Percentiles rank a stretch among this genome's conserved stretches.
phyloP scores from a whole-genome alignment of 1,140 invertebrate species.

The Pseudomyrmex concolor region DNA sequence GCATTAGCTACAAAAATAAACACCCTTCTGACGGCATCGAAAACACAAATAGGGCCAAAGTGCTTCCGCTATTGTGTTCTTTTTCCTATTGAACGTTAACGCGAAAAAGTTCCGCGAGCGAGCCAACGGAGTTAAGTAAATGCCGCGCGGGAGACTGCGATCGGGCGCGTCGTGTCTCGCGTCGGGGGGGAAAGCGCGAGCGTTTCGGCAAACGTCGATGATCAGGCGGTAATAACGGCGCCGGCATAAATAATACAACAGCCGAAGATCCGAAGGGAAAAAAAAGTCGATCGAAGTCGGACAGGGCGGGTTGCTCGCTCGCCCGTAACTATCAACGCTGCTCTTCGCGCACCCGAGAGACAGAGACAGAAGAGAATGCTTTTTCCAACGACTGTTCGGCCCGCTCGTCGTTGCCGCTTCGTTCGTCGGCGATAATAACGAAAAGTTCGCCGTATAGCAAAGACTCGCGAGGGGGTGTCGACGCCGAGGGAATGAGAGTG shows the following conservation, averaged over 20 bases:
- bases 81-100: constrained; percentile 31
- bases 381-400: constrained; percentile 61
- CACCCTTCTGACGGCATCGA: background rate
- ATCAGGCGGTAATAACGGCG: constrained; percentile 63
- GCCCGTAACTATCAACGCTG: constrained; percentile 48
- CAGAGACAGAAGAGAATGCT: constrained; percentile 32
- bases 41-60: constrained; percentile 37
- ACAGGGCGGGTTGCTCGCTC: constrained; percentile 14
- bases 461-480: constrained; percentile 43
- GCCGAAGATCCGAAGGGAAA: constrained; percentile 24
- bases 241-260: constrained; percentile 60
- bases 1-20: constrained; percentile 19
- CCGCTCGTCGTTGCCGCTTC: constrained; percentile 29
- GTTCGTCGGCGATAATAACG: constrained; percentile 74
- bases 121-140: constrained; percentile 43
- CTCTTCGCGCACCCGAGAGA: constrained; percentile 21
- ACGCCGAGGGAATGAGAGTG: too few species aligned
- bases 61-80: constrained; percentile 61
- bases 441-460: constrained; percentile 69
- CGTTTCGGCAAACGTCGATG: constrained; percentile 49
- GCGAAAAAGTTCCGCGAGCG: constrained; percentile 40
- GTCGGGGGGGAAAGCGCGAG: constrained; percentile 23
- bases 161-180: constrained; percentile 15
- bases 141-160: constrained; percentile 13
- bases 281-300: constrained; percentile 45